A percentile compares a stretch with the other conserved stretches of the same genome.
phyloP scores from a whole-genome alignment of 23 tunicate species.

The Aplidium turbinatum region DNA sequence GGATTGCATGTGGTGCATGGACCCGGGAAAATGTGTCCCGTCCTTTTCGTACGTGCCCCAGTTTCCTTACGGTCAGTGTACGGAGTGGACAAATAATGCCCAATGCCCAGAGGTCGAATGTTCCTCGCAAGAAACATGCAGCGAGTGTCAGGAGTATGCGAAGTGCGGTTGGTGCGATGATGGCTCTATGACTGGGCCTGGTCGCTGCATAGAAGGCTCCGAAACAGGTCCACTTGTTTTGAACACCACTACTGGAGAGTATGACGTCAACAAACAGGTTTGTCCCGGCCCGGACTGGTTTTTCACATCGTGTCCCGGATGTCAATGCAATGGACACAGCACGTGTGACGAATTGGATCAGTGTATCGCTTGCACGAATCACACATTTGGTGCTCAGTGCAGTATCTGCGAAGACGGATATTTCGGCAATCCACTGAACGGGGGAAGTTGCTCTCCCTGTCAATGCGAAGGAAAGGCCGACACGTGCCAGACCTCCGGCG shows the following conservation, averaged over 20 bases:
- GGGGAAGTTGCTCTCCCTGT: slow-evolving; percentile 64
- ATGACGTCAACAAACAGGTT: neutral
- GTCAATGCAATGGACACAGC: slow-evolving; percentile 94
- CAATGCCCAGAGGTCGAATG: slow-evolving; percentile 40
- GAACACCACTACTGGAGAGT: neutral
- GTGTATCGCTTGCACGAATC: slow-evolving; percentile 42
- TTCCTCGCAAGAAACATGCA: slow-evolving; percentile 32
- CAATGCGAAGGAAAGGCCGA: slow-evolving; percentile 47
- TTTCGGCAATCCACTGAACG: slow-evolving; percentile 61
- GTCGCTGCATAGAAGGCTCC: slow-evolving; percentile 61
- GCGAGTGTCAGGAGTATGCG: slow-evolving; percentile 51
- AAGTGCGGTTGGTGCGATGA: slow-evolving; percentile 97
- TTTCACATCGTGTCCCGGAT: slow-evolving; percentile 57
- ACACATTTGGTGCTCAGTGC: slow-evolving; percentile 60
- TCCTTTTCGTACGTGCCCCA: slow-evolving; percentile 70
- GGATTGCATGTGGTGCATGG: slow-evolving; percentile 78
- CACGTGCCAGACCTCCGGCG: slow-evolving; percentile 58
- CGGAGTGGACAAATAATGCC: slow-evolving; percentile 58
- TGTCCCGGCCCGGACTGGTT: slow-evolving; percentile 58
- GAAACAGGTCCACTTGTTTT: slow-evolving; percentile 13
- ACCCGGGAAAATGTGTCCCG: slow-evolving; percentile 47
- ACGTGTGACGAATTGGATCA: slow-evolving; percentile 31
- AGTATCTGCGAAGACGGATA: slow-evolving; percentile 56
- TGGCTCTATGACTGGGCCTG: slow-evolving; percentile 63
- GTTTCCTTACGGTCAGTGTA: slow-evolving; percentile 93